Evolutionary conservation across 1,140 invertebrate genomes (phyloP).

Genomic region (Drosophila sturtevanti): DNA sequence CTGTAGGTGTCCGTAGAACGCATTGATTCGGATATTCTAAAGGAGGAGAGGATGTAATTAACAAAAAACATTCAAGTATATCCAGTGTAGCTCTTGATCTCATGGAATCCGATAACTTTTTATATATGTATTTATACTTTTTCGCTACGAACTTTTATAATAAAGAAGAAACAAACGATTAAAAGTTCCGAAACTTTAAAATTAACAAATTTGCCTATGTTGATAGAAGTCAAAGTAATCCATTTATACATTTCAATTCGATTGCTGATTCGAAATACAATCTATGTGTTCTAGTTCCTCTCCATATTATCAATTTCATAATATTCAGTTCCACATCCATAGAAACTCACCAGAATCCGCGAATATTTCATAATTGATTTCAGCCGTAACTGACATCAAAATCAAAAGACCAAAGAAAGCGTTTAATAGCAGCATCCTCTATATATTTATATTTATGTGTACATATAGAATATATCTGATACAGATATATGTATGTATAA

Average conservation of each 20-base stretch:
- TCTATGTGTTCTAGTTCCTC: no score
- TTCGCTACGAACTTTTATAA: no score
- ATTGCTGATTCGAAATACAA: not conserved
- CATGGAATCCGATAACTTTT: not conserved
- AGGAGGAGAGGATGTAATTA: not conserved
- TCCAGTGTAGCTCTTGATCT: not conserved
- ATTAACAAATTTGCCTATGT: no score
- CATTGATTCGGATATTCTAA: constrained; percentile 46
- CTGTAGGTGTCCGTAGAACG: constrained; percentile 7
- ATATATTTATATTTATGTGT: not conserved
- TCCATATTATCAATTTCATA: no score
- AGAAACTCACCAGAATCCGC: constrained; percentile 20
- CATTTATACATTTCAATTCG: no score
- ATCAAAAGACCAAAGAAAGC: constrained; percentile 16
- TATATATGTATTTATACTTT: no score
- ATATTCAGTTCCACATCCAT: no score
- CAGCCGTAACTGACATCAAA: constrained; percentile 12
- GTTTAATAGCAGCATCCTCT: constrained; percentile 38
- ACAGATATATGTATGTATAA: not conserved
- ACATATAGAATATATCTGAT: not conserved
- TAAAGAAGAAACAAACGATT: no score
- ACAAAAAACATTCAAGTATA: no score
- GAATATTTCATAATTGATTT: constrained; percentile 35
- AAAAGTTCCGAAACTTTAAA: no score
- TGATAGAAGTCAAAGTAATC: no score